phyloP scores from a whole-genome alignment of 2,888 invertebrate genomes.

The Hymenopus coronatus region DNA sequence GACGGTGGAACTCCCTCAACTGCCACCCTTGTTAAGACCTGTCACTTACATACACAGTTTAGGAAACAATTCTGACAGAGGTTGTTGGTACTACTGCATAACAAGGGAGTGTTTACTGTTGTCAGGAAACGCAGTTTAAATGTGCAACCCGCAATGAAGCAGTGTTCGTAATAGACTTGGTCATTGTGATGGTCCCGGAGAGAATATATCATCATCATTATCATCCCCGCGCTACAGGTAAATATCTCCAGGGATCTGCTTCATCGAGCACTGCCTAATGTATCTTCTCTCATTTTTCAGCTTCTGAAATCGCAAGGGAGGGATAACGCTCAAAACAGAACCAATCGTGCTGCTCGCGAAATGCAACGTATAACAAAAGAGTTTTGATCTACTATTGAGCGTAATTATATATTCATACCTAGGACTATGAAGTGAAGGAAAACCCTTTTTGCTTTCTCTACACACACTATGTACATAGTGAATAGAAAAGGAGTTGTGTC shows the following conservation, averaged over 20 bases:
- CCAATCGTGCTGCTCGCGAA: too few species aligned
- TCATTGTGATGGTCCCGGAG: background rate
- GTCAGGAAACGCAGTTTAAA: background rate
- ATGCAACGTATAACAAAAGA: too few species aligned
- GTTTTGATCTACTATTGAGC: too few species aligned
- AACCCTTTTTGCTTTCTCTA: too few species aligned
- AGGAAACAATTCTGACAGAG: background rate
- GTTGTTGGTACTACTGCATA: background rate
- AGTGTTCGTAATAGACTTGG: background rate
- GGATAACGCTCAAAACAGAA: too few species aligned
- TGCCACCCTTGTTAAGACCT: background rate
- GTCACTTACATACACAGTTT: background rate
- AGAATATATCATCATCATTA: background rate
- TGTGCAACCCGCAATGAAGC: background rate
- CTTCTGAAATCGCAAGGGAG: too few species aligned
- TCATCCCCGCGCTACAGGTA: background rate
- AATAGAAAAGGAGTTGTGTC: too few species aligned
- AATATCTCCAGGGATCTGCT: background rate
- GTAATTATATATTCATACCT: too few species aligned
- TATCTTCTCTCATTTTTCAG: background rate
- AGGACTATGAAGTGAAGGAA: too few species aligned
- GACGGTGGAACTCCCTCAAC: background rate
- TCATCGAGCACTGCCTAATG: background rate
- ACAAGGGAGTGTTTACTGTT: background rate
- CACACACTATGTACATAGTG: too few species aligned